Conservation (phyloP, 1,140 invertebrate species). For the Oscheius sp. region DNA sequence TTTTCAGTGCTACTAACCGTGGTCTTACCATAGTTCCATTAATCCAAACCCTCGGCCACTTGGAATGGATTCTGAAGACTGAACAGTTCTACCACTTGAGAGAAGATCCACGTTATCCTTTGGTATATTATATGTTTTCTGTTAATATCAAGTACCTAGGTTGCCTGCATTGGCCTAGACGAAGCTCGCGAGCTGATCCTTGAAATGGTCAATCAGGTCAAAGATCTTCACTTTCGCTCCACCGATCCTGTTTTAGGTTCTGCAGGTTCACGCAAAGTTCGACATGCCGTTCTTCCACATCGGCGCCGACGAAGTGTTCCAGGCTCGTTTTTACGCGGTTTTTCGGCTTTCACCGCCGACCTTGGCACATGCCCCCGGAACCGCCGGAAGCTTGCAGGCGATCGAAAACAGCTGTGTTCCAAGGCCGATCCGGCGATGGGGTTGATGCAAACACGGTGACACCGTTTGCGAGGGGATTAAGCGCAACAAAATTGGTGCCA, state of each 20-base stretch:
- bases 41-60: slow-evolving; percentile 21
- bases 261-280: slow-evolving; percentile 4
- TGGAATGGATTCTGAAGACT: slow-evolving; percentile 23
- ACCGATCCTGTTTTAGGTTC: slow-evolving; percentile 61
- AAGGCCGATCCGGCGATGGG: no score
- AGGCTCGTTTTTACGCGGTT: slow-evolving; percentile 4
- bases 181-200: slow-evolving; percentile 65
- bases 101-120: neutral
- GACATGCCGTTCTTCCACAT: slow-evolving; percentile 25
- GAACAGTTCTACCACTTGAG: neutral
- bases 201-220: slow-evolving; percentile 64
- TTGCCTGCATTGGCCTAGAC: slow-evolving; percentile 64
- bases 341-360: neutral
- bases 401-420: no score
- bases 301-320: slow-evolving; percentile 10
- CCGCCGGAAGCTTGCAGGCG: neutral
- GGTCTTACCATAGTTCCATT: slow-evolving; percentile 7
- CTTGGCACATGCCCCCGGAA: neutral
- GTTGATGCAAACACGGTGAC: no score
- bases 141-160: neutral
- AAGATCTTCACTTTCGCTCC: neutral
- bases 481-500: no score
- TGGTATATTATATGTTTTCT: neutral
- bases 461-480: no score
- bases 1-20: slow-evolving; percentile 10